Evolutionary conservation across 2,797 vertebrate genomes (phyloP), one percentile per base, ranked within the genome.

Genomic region (Synanceia verrucosa): DNA sequence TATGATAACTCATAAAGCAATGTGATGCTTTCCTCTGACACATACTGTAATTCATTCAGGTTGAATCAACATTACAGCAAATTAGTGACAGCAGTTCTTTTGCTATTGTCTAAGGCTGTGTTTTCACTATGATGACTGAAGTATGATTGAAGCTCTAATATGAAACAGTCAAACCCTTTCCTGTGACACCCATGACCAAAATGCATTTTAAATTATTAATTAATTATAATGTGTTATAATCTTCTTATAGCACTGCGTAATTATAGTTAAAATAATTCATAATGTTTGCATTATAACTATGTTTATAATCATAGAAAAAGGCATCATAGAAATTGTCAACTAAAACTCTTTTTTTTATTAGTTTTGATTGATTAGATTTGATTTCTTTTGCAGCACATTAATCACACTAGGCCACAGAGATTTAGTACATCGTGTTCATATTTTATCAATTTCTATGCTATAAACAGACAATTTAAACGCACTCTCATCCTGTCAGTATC

Each of bases 401-500:
- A 36, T 73, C 55, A 31, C 14, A 6, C 8, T 16, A n/a, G n/a
- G n/a, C n/a, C n/a, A 6, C 6, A 66, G 34, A 56, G 66, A 68
- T 55, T 52, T 28, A 44, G 18, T 46, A 39, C 21, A 41, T 66
- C 18, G 59, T 60, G 58, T 73, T 59, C 36, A 50, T 34, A 55
- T 82, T 80, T 58, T 66, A 74, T 79, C 66, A 48, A 31, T 13
- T 68, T 33, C n/a, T 33, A 65, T 19, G 65, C 72, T 70, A 29
- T 65, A 51, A 73, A 84, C 68, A 59, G 13, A 58, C 23, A 60
- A 34, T 67, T 55, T 31, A 37, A 60, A 57, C 43, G 13, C 4
- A 24, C 48, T 74, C 39, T 41, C 37, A 61, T 66, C 43, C 73
- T 16, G 16, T 63, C 34, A 23, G 39, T 59, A 64, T 78, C 53